Conservation (phyloP, 2,888 invertebrate species). For the Aethes cnicana region DNA sequence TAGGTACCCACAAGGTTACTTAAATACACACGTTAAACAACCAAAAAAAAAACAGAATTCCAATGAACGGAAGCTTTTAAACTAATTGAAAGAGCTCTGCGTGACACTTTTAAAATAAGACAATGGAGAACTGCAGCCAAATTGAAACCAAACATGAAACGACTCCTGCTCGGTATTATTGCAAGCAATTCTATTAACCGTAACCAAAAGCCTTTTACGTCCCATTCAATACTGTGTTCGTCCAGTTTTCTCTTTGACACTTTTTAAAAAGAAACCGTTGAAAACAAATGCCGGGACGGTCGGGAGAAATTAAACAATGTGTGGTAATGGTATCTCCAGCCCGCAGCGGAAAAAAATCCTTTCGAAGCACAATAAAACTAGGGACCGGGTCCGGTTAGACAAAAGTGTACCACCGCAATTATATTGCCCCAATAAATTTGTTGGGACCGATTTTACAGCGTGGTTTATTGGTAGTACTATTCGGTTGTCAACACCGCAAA, state of each 20-base stretch:
- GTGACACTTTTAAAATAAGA: constrained; percentile 48
- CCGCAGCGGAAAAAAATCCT: constrained; percentile 51
- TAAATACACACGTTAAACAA: constrained; percentile 10
- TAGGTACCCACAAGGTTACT: not conserved
- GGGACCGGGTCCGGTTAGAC: constrained; percentile 51
- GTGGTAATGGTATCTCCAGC: constrained; percentile 50
- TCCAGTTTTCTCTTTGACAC: constrained; percentile 36
- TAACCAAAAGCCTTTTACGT: constrained; percentile 58
- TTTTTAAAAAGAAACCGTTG: constrained; percentile 42
- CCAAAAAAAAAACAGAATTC: constrained; percentile 43
- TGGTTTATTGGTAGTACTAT: constrained; percentile 48
- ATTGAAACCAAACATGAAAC: constrained; percentile 51
- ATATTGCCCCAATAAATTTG: constrained; percentile 66
- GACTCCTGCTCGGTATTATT: constrained; percentile 49
- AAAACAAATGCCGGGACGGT: constrained; percentile 48
- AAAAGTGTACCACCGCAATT: constrained; percentile 69
- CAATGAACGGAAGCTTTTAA: constrained; percentile 57
- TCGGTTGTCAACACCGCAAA: constrained; percentile 69
- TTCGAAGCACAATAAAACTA: constrained; percentile 58
- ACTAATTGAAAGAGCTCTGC: constrained; percentile 54
- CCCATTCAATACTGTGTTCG: constrained; percentile 43
- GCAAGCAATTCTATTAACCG: constrained; percentile 56
- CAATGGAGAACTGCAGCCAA: constrained; percentile 55
- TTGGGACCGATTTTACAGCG: constrained; percentile 57
- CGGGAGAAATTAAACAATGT: constrained; percentile 55